These are phyloP conservation scores for Sarcophaga carnaria DNA, from an alignment of 2,888 invertebrate species.

Conservation along the genomic window DNA sequence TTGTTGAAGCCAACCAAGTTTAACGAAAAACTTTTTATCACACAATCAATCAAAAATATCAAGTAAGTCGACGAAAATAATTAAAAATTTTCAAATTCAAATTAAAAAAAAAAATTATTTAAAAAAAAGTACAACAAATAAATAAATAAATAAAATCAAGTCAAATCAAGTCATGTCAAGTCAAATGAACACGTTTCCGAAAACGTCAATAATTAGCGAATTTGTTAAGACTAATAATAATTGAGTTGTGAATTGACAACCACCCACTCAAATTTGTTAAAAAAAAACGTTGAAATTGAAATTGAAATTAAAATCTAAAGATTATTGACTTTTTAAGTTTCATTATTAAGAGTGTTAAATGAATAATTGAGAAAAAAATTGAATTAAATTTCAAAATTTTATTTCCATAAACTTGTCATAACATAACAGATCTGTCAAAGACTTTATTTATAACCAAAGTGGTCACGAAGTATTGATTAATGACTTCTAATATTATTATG, in stretches of 20 bases:
- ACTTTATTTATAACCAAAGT: no score
- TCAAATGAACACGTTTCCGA: constrained; percentile 29
- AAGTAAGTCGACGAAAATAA: constrained; percentile 48
- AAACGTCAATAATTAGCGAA: neutral
- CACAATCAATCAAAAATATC: constrained; percentile 65
- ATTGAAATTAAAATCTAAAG: neutral
- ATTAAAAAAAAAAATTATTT: neutral
- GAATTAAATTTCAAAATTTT: neutral
- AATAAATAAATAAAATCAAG: neutral
- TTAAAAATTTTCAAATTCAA: neutral
- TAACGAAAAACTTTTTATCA: constrained; percentile 20
- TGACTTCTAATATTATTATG: no score
- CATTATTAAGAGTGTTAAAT: neutral
- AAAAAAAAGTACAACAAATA: constrained; percentile 13
- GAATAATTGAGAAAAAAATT: neutral
- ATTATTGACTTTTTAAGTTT: constrained; percentile 30
- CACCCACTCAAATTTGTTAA: constrained; percentile 18
- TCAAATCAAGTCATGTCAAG: neutral
- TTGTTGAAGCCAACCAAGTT: constrained; percentile 43
- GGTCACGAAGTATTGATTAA: no score
- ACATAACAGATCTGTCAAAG: no score
- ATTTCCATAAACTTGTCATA: neutral
- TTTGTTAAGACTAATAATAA: constrained; percentile 5
- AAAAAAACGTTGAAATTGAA: neutral
- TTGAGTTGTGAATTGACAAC: neutral